Evolutionary conservation across 1,140 invertebrate genomes (phyloP), one percentile per base, ranked within the genome.

Genomic region (honey bee (Apis mellifera)): DNA sequence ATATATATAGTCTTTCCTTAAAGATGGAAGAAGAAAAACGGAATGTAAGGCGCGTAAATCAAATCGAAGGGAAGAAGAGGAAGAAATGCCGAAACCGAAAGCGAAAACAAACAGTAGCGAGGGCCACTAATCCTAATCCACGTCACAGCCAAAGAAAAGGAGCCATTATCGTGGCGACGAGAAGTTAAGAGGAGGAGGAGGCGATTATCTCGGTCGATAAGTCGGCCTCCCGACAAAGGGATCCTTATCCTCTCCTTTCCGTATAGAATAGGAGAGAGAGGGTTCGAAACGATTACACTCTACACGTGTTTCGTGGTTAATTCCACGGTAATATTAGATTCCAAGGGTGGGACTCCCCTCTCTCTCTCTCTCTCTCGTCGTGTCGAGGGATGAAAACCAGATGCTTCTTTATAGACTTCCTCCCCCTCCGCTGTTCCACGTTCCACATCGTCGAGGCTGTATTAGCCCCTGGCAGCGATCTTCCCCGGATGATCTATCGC

Each of bases 221-320:
- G 69, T 42, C 17, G 50, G 19, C n/a, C 17, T 19, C 17, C n/a
- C 19, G 9, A 54, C 69, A 71, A 71, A n/a, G 17, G 50, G 32
- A 42, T 42, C 32, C 68, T 15, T 26, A 26, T 54, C 48, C 48
- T 70, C n/a, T 68, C n/a, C n/a, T 8, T 5, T n/a, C 2, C 19
- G 32, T 19, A 32, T n/a, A n/a, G 32, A 42, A 42, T 42, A 42
- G 59, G n/a, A 1, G 4, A 1, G 4, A 8, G 1, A 21, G 65
- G 32, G n/a, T 21, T n/a, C 19, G 5, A 5, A n/a, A 59, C 54
- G 71, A 42, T 73, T 85, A 86, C 78, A 64, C 84, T 81, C 69
- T 89, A 90, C 85, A 90, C 81, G 77, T 90, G 83, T 69, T 90
- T 76, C 78, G 83, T 59, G 86, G 89, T 90, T 89, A 90, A 90